Percentiles rank a stretch among this genome's conserved stretches.
phyloP scores from a whole-genome alignment of 2,888 invertebrate genomes.

The Nemapogon koenigi region DNA sequence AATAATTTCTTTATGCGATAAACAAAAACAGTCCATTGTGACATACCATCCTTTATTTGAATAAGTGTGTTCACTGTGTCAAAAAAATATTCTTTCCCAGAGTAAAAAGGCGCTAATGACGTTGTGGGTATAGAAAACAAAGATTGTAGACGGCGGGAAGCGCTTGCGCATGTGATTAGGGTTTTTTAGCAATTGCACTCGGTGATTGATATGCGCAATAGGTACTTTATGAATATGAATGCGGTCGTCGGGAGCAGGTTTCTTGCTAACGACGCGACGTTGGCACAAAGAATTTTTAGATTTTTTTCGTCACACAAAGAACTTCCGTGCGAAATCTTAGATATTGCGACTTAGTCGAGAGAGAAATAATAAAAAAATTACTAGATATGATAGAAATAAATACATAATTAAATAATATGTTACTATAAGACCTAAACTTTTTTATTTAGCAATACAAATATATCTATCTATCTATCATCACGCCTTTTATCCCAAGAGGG shows the following conservation, averaged over 20 bases:
- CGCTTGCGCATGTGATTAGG: conserved; percentile 52
- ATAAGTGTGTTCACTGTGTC: conserved; percentile 26
- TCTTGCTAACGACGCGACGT: conserved; percentile 24
- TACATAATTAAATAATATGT: no score
- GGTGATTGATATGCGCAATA: conserved; percentile 61
- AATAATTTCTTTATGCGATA: conserved; percentile 40
- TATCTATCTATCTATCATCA: no score
- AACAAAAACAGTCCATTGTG: conserved; percentile 56
- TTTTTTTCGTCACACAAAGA: conserved; percentile 23
- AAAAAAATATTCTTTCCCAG: conserved; percentile 12
- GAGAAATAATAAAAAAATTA: no score
- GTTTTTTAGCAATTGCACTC: conserved; percentile 45
- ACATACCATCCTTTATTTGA: conserved; percentile 32
- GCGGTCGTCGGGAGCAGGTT: conserved; percentile 33
- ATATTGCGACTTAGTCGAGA: conserved; percentile 14
- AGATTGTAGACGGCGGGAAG: conserved; percentile 40
- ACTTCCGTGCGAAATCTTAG: conserved; percentile 44
- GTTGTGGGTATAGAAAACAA: conserved; percentile 37
- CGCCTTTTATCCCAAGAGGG: no score
- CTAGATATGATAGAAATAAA: no score
- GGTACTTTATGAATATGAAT: conserved; percentile 51
- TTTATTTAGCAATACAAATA: no score
- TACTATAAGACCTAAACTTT: no score
- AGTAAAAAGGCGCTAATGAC: conserved; percentile 52
- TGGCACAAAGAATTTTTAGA: conserved; percentile 20